Percentiles rank a stretch among this genome's conserved stretches.
phyloP scores from a whole-genome alignment of 35 echinoderm and acorn worm species.

The Diadema setosum region DNA sequence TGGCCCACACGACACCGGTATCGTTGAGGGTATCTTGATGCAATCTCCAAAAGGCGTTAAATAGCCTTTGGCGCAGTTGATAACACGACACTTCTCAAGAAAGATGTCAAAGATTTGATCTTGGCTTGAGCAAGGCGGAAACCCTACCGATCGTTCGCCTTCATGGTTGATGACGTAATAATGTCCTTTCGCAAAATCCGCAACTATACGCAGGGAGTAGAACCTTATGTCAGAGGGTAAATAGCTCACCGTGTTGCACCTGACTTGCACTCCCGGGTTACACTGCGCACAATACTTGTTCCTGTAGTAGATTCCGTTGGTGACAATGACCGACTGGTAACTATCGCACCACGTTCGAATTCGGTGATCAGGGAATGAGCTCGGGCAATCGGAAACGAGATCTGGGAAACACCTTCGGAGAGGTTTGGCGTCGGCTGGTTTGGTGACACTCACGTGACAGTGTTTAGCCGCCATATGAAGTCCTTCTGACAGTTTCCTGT shows the following conservation, averaged over 20 bases:
- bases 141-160: neutral
- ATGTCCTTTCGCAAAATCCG: neutral
- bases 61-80: neutral
- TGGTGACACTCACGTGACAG: neutral
- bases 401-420: neutral
- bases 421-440: neutral
- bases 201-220: neutral
- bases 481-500: neutral
- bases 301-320: neutral
- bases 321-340: neutral
- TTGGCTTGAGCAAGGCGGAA: neutral
- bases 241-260: neutral
- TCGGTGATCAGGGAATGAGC: neutral
- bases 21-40: slow-evolving; percentile 6
- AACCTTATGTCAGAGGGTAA: neutral
- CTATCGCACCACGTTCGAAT: neutral
- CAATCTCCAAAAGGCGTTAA: slow-evolving; percentile 3
- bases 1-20: neutral
- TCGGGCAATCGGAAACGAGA: neutral
- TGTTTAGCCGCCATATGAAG: neutral
- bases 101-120: slow-evolving; percentile 29
- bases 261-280: neutral
- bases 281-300: neutral
- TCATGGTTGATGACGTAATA: slow-evolving; percentile 9
- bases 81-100: slow-evolving; percentile 1